Percentiles rank a stretch among this genome's conserved stretches.
phyloP scores from a whole-genome alignment of 2,797 vertebrate genomes.

The Clarias platycephalus region DNA sequence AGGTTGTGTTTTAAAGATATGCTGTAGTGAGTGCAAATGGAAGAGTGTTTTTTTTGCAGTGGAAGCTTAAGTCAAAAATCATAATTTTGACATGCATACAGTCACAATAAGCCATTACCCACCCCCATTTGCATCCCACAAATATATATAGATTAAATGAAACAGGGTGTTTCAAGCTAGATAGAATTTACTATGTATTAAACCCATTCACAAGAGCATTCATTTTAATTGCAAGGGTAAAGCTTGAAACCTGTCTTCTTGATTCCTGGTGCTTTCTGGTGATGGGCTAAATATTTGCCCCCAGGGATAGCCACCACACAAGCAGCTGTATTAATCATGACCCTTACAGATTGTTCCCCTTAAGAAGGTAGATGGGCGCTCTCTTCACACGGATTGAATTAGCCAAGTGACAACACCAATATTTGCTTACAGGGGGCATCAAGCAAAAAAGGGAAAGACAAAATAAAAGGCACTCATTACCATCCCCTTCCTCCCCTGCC shows the following conservation, averaged over 20 bases:
- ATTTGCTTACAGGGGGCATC: background rate
- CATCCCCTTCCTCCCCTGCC: background rate
- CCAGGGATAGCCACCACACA: constrained; percentile 12
- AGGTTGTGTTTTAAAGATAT: constrained; percentile 8
- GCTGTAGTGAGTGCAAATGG: background rate
- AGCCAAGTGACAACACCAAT: constrained; percentile 9
- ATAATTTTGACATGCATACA: background rate
- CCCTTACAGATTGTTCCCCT: constrained; percentile 29
- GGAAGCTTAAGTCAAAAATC: background rate
- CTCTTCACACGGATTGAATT: constrained; percentile 17
- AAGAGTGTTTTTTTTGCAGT: background rate
- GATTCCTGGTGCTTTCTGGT: constrained; percentile 12
- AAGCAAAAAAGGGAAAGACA: constrained; percentile 2
- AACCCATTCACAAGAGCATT: background rate
- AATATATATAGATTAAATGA: background rate
- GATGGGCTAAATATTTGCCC: constrained; percentile 22
- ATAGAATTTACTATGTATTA: background rate
- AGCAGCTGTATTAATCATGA: constrained; percentile 44
- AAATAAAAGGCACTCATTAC: constrained; percentile 28
- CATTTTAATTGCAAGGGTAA: background rate
- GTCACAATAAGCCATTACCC: background rate
- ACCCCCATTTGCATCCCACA: background rate
- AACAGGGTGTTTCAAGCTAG: background rate
- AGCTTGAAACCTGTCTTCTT: background rate
- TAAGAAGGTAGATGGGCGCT: background rate